Percentiles rank a stretch among this genome's conserved stretches.
phyloP scores from a whole-genome alignment of 1,140 invertebrate species.

The Achroia grisella region DNA sequence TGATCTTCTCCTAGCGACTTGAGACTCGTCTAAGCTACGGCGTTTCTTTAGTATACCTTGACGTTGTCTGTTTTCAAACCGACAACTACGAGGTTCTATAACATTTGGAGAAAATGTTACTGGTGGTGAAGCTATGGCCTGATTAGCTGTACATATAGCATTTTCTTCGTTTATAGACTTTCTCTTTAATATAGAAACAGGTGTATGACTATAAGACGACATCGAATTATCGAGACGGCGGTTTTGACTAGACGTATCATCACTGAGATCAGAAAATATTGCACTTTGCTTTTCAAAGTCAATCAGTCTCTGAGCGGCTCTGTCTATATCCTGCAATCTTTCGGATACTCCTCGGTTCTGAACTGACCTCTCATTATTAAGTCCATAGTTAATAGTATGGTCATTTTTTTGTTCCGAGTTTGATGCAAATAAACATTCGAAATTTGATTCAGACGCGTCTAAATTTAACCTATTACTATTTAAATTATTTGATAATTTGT shows the following conservation, averaged over 20 bases:
- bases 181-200: conserved; percentile 85
- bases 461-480: conserved; percentile 61
- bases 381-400: conserved; percentile 49
- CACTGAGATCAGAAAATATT: conserved; percentile 69
- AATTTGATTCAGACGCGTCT: conserved; percentile 40
- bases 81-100: conserved; percentile 73
- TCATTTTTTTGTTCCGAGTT: conserved; percentile 44
- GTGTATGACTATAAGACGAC: conserved; percentile 64
- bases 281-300: conserved; percentile 71
- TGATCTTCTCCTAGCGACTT: conserved; percentile 78
- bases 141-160: conserved; percentile 70
- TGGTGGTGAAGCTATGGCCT: conserved; percentile 76
- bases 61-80: conserved; percentile 74
- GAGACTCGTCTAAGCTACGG: conserved; percentile 84
- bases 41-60: conserved; percentile 88
- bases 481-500: conserved; percentile 75
- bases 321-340: conserved; percentile 68
- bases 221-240: conserved; percentile 54
- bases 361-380: conserved; percentile 36
- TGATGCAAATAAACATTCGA: conserved; percentile 43
- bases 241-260: conserved; percentile 66
- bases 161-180: conserved; percentile 80
- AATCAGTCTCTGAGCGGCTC: conserved; percentile 68
- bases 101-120: conserved; percentile 82
- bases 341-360: conserved; percentile 55